These are phyloP conservation scores for Fukomys damarensis DNA, from an alignment of 2,113 vertebrate genomes.

Conservation along the genomic window DNA sequence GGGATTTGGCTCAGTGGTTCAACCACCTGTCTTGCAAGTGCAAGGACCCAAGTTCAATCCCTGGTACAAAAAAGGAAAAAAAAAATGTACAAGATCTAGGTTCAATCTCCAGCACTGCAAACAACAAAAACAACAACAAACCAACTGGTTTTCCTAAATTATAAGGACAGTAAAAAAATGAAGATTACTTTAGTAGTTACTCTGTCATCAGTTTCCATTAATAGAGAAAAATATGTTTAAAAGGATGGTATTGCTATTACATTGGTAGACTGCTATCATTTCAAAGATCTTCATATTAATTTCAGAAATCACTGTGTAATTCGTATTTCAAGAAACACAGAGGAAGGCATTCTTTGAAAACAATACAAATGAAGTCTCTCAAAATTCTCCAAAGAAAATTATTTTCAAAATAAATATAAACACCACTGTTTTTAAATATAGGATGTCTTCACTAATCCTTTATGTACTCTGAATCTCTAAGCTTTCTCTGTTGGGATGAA, in stretches of 20 bases:
- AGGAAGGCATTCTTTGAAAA: conserved; percentile 40
- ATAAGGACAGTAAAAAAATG: neutral
- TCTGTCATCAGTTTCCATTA: neutral
- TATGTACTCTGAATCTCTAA: neutral
- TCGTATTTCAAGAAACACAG: neutral
- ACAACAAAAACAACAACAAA: neutral
- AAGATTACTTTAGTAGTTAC: neutral
- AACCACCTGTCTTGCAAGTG: too few species aligned
- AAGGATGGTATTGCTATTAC: neutral
- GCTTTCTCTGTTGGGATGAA: neutral
- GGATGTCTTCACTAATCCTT: neutral
- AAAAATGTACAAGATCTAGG: too few species aligned
- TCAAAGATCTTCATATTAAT: neutral
- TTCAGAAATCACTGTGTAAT: conserved; percentile 11
- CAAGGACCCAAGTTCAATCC: too few species aligned
- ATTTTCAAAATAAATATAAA: conserved; percentile 36
- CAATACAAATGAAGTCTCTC: neutral
- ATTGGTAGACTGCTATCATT: neutral
- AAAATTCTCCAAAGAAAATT: conserved; percentile 23
- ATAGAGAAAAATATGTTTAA: conserved; percentile 51
- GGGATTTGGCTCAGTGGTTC: neutral
- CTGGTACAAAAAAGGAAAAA: too few species aligned
- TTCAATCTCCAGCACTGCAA: neutral
- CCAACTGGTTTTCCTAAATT: conserved; percentile 14
- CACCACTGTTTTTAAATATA: neutral